Conservation (phyloP, 2,888 invertebrate genomes). For the Disparrhopalites patrizii region DNA sequence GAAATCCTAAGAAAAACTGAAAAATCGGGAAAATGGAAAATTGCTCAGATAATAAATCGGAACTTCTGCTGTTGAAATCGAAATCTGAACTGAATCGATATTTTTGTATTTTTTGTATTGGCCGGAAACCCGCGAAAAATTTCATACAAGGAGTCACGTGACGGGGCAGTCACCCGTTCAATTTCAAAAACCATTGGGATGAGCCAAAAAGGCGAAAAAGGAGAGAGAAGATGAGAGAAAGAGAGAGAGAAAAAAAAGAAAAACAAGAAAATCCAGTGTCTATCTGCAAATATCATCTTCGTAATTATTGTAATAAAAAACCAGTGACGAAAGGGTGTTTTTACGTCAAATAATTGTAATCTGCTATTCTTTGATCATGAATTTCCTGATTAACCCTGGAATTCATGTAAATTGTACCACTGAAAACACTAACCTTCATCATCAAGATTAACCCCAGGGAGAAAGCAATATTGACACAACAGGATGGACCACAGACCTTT, state of each 20-base stretch:
- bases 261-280: neutral
- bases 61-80: neutral
- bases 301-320: too few relatives aligned
- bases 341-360: too few relatives aligned
- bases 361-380: too few relatives aligned
- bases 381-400: too few relatives aligned
- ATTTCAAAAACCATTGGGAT: conserved; percentile 1
- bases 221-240: too few relatives aligned
- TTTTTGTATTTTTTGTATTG: neutral
- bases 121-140: neutral
- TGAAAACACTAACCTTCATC: too few relatives aligned
- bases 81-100: neutral
- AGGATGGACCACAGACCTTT: conserved; percentile 19
- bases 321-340: too few relatives aligned
- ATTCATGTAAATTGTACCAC: too few relatives aligned
- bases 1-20: too few relatives aligned
- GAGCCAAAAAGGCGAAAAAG: neutral
- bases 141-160: neutral
- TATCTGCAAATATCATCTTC: neutral
- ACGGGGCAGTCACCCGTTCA: neutral
- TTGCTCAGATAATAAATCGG: too few relatives aligned
- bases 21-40: too few relatives aligned
- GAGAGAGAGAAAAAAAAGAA: too few relatives aligned
- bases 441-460: neutral
- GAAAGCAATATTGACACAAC: neutral